Evolutionary conservation across 2,888 invertebrate genomes (phyloP), one percentile per base, ranked within the genome.

Genomic region (Apamea anceps): DNA sequence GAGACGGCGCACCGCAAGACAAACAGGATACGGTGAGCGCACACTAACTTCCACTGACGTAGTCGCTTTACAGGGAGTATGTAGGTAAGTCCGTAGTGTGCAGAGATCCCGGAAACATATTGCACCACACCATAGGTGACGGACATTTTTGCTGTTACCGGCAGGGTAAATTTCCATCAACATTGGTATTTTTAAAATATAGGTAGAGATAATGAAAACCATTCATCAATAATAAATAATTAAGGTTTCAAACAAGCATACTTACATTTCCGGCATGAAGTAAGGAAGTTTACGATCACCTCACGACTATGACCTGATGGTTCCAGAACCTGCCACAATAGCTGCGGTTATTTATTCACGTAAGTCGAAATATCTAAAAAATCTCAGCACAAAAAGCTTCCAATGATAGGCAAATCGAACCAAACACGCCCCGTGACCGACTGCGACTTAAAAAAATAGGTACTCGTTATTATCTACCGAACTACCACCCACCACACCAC

Each of bases 1-100:
- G 99, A 99, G 97, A 99, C 99, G 65, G 96, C 96, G 85, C 97
- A 97, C 89, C 92, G 94, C 60, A 89, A 92, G 88, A 96, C 94
- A 86, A 94, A 96, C 90, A 89, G 96, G 82, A 97, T 97, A 87
- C 95, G 97, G 97, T 97, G 72, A 92, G 93, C 10, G 7, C 13
- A 54, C 71, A n/a, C 66, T 32, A 0, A 3, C 6, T 45, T 42
- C 21, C 37, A 12, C 3, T 45, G 12, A 57, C n/a, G 21, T n/a
- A n/a, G 10, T 21, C 10, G 21, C 75, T 7, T 10, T 21, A 54
- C 6, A 54, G 7, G 51, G 51, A 72, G 3, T 3, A 72, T 21
- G n/a, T 25, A n/a, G 13, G 18, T 28, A 32, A 45, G 5, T 32
- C 3, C 5, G 7, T 25, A 25, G 15, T 42, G 42, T 10, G 21